Percentiles rank a stretch among this genome's conserved stretches.
Evolutionary conservation across 2,888 invertebrate species (phyloP).

Genomic region (Stegana nigrithorax): DNA sequence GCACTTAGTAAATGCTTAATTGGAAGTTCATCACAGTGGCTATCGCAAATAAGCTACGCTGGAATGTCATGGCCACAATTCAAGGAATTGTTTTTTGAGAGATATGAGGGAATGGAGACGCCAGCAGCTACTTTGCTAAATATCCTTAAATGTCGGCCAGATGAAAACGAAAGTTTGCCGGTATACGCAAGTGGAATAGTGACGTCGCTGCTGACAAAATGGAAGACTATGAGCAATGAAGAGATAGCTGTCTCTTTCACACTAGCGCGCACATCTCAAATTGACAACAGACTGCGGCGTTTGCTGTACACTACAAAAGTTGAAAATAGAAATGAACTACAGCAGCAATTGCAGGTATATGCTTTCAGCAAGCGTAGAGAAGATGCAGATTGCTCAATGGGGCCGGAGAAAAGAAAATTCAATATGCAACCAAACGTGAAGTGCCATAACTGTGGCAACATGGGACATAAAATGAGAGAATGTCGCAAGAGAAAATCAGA

Average conservation of each 20-base stretch:
- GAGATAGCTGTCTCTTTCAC: not conserved
- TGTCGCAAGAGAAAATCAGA: constrained; percentile 6
- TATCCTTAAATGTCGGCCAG: not conserved
- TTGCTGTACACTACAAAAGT: not conserved
- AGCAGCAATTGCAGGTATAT: not conserved
- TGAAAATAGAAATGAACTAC: not conserved
- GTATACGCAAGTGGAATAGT: not conserved
- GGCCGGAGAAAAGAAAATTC: not conserved
- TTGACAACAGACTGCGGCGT: not conserved
- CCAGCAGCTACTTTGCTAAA: constrained; percentile 17
- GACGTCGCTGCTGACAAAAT: not conserved
- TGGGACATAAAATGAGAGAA: constrained; percentile 19
- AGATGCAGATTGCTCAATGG: not conserved
- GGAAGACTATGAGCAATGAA: not conserved
- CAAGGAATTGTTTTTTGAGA: constrained; percentile 21
- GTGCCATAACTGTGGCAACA: constrained; percentile 21
- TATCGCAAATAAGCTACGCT: constrained; percentile 25
- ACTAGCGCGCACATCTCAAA: not conserved
- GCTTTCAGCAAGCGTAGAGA: not conserved
- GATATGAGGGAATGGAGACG: constrained; percentile 18
- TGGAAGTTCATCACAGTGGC: constrained; percentile 26
- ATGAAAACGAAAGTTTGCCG: not conserved
- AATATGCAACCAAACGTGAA: constrained; percentile 9
- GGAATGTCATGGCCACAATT: constrained; percentile 26
- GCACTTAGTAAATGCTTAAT: constrained; percentile 25